Base-by-base conservation (phyloP, 2,888 invertebrate species). In the Furcula furcula region DNA sequence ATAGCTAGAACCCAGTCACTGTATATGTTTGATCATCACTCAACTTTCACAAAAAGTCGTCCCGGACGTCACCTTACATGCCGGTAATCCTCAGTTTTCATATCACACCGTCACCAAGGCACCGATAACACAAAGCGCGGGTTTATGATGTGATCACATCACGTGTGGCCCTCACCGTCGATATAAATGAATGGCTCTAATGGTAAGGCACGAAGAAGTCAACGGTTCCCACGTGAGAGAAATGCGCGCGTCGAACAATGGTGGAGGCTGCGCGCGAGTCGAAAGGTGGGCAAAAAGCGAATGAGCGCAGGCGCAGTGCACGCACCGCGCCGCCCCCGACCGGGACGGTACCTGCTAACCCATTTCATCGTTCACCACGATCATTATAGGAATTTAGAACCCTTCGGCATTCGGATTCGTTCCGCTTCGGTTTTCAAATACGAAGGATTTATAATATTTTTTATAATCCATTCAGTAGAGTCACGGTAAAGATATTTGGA, bases 211-310 rank as follows among this genome's bases (percentile, higher is more conserved):
- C 85, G 72, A 75, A 75, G 62, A 74, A 73, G 72, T 46, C 60
- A 55, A 62, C 51, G 59, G 73, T 86, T 88, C 87, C 78, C 87
- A 88, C 87, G 86, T 70, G 72, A 78, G 85, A 80, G 87, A 88
- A 86, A 87, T 82, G 86, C 78, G 65, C 67, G 66, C 60, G 59
- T 32, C 55, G 49, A 74, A 80, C 79, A 83, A 84, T 79, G 60
- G 73, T 71, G 72, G 75, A 78, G 70, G 77, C 71, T 84, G 85
- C 87, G 86, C 83, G 82, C 71, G 84, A 76, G 81, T 85, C 81
- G 87, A 87, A 86, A 88, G 87, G 87, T 79, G 76, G 76, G 83
- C 86, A 88, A 88, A 88, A 87, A 87, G 81, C 75, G 84, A 86
- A 85, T 85, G 84, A 81, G 75, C 75, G 70, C 68, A 58, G 45